Base-by-base conservation (phyloP, 2,888 invertebrate species). In the Opisthograptis luteolata region DNA sequence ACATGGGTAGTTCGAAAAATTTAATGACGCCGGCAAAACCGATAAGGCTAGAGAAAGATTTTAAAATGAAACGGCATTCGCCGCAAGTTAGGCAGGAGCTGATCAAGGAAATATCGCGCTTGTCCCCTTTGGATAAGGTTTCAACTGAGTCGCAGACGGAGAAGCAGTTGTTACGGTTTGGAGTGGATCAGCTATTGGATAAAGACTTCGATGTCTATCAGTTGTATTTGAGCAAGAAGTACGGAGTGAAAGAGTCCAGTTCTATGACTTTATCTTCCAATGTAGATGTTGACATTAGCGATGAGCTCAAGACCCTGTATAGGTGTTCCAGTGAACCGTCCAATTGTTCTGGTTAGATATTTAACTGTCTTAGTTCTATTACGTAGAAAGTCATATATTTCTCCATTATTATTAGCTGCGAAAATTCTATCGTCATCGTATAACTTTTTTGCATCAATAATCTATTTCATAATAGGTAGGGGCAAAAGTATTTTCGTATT, bases 291-390 rank as follows among this genome's bases (percentile, higher is more conserved):
- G 49, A 60, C 1, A 47, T 42, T 0, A 83, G 79, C 32, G 81
- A 78, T 32, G 85, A 84, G n/a, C 46, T 87, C 48, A 81, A 74
- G 49, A 86, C 84, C 0, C 49, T 87, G 27, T 87, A 86, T 48
- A 62, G 81, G 37, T 85, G 86, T 64, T 49, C 68, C 8, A 87
- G 87, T 53, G 76, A 75, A 14, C 78, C 79, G 0, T 84, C 84
- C 0, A 66, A 62, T 46, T 66, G 62, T 37, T 82, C 84, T 27
- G 77, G 81, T 80, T 76, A 76, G 76, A 65, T 5, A 9, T 36
- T 34, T 27, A 1, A 32, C 4, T 0, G 9, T 10, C 10, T 24
- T 7, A 12, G 12, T 34, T 13, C 3, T 6, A 7, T 42, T 22
- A 3, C 2, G 31, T 39, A 28, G 5, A 10, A n/a, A n/a, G n/a